These are phyloP conservation scores for Choloepus hoffmanni DNA, from an alignment of 2,113 vertebrate species.

Conservation along the genomic window DNA sequence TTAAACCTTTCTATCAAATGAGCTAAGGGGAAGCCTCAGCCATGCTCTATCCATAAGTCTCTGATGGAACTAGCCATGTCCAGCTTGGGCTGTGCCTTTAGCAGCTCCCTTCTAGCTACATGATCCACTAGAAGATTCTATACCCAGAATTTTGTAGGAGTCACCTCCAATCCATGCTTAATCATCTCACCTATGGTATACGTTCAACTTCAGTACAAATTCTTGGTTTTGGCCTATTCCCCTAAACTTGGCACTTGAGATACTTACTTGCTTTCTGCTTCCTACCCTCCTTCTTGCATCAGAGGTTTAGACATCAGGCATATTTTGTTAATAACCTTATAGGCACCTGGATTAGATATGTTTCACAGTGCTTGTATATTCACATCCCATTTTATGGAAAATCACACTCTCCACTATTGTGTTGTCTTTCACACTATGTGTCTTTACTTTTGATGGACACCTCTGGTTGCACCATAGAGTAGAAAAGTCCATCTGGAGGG, in stretches of 20 bases:
- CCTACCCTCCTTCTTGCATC: neutral
- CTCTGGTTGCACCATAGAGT: neutral
- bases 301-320: neutral
- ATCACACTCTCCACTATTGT: neutral
- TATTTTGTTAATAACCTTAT: neutral
- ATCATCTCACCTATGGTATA: neutral
- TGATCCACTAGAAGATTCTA: neutral
- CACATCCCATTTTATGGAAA: neutral
- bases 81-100: neutral
- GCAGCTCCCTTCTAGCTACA: neutral
- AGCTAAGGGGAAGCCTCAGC: neutral
- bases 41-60: neutral
- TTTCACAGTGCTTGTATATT: neutral
- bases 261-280: neutral
- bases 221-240: neutral
- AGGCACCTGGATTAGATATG: too few relatives aligned
- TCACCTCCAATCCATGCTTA: neutral
- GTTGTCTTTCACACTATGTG: neutral
- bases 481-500: neutral
- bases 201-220: neutral
- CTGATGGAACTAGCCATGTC: neutral
- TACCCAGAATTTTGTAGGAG: neutral
- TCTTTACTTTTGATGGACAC: neutral
- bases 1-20: neutral
- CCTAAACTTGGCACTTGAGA: neutral